Evolutionary conservation across 2,888 invertebrate species (phyloP).

Genomic region (Anoncus sp.): DNA sequence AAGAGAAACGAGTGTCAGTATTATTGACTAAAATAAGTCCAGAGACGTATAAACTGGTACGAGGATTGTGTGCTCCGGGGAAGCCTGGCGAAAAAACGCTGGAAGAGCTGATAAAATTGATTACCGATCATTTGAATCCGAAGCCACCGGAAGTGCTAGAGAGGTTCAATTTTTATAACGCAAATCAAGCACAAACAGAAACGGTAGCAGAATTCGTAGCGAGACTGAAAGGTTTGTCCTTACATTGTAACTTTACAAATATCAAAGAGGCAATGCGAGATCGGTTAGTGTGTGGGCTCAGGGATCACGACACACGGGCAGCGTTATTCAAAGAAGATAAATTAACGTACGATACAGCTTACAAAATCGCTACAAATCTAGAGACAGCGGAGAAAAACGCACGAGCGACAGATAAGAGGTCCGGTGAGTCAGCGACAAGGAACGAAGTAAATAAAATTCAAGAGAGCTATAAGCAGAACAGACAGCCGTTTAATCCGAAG

Average conservation of each 20-base stretch:
- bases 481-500: background rate
- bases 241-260: constrained; percentile 56
- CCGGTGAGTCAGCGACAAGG: background rate
- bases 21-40: too few species aligned
- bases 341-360: constrained; percentile 36
- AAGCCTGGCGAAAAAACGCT: constrained; percentile 7
- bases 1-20: too few species aligned
- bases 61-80: constrained; percentile 29
- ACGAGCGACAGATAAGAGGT: background rate
- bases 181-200: constrained; percentile 69
- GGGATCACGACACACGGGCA: constrained; percentile 20
- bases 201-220: constrained; percentile 69
- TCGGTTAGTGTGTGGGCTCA: constrained; percentile 32
- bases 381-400: constrained; percentile 50
- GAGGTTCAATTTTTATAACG: constrained; percentile 37
- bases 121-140: constrained; percentile 19
- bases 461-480: background rate
- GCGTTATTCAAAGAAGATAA: constrained; percentile 26
- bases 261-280: constrained; percentile 29
- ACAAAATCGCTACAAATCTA: constrained; percentile 31
- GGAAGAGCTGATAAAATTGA: constrained; percentile 5
- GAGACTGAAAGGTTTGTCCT: constrained; percentile 83
- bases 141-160: constrained; percentile 42
- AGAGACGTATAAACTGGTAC: too few species aligned
- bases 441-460: background rate